These are phyloP conservation scores for Trissolcus brochymenae DNA, from an alignment of 2,888 invertebrate genomes.

Conservation along the genomic window DNA sequence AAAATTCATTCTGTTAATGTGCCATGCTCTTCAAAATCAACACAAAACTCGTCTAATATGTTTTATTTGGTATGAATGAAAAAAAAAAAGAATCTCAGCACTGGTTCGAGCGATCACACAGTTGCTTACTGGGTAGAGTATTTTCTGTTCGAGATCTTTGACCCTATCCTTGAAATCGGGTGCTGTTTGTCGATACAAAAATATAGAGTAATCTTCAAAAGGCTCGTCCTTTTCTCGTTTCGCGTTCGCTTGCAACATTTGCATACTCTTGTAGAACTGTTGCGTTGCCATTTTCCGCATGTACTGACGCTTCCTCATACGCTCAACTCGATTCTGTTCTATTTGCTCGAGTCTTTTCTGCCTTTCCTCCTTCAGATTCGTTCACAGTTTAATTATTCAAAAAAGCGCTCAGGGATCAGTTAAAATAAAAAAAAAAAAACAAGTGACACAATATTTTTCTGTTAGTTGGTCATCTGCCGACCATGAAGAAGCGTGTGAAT, in stretches of 20 bases:
- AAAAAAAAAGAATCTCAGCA: no score
- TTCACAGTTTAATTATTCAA: slow-evolving; percentile 46
- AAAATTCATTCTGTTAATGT: no score
- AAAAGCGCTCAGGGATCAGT: slow-evolving; percentile 6
- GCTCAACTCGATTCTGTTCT: slow-evolving; percentile 82
- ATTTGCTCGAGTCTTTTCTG: slow-evolving; percentile 86
- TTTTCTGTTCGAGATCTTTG: slow-evolving; percentile 86
- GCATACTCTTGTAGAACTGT: slow-evolving; percentile 90
- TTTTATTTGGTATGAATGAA: no score
- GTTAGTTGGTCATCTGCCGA: background rate
- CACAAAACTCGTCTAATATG: no score
- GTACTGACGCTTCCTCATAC: slow-evolving; percentile 81
- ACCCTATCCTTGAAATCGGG: slow-evolving; percentile 90
- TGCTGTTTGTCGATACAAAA: slow-evolving; percentile 90
- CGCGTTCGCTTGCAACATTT: slow-evolving; percentile 88
- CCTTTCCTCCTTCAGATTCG: slow-evolving; percentile 81
- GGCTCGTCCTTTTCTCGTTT: slow-evolving; percentile 81
- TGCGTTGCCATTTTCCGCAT: slow-evolving; percentile 87
- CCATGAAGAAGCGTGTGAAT: slow-evolving; percentile 13
- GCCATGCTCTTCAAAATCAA: no score
- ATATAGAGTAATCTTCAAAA: slow-evolving; percentile 90
- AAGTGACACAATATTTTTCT: background rate
- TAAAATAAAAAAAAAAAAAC: slow-evolving; percentile 3
- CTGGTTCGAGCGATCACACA: background rate
- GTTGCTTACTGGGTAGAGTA: slow-evolving; percentile 84